Conservation (phyloP, 2,888 invertebrate genomes). For the Sceliomorpha sp. region DNA sequence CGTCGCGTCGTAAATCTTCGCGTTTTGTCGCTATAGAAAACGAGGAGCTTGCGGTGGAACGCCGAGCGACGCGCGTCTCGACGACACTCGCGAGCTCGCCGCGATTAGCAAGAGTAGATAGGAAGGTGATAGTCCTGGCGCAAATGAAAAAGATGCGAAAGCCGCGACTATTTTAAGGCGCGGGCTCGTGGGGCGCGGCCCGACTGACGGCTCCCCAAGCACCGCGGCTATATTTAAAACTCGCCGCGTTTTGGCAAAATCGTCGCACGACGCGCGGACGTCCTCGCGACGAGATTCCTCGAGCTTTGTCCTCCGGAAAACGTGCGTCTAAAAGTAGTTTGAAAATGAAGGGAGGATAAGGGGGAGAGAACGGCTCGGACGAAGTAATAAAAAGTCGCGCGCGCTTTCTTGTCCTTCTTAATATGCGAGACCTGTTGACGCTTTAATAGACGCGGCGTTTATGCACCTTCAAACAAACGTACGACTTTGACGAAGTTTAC, state of each 20-base stretch:
- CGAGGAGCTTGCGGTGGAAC: too few species aligned
- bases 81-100: background rate
- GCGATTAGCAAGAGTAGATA: slow-evolving; percentile 18
- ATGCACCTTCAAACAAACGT: too few species aligned
- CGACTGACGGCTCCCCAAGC: slow-evolving; percentile 52
- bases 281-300: slow-evolving; percentile 26
- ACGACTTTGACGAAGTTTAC: too few species aligned
- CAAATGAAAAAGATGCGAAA: slow-evolving; percentile 36
- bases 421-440: too few species aligned
- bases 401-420: too few species aligned
- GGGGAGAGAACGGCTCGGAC: too few species aligned
- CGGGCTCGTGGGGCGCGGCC: slow-evolving; percentile 55
- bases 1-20: too few species aligned
- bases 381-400: too few species aligned
- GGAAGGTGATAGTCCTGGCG: slow-evolving; percentile 54
- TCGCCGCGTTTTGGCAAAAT: slow-evolving; percentile 40
- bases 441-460: too few species aligned
- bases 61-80: background rate
- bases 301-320: slow-evolving; percentile 12
- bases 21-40: too few species aligned
- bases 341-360: too few species aligned
- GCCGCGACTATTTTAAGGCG: slow-evolving; percentile 45
- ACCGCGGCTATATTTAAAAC: slow-evolving; percentile 59
- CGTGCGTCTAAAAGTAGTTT: background rate
- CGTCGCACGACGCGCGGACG: slow-evolving; percentile 15